phyloP scores from a whole-genome alignment of 2,888 invertebrate species.

The Hartigia nigra region DNA sequence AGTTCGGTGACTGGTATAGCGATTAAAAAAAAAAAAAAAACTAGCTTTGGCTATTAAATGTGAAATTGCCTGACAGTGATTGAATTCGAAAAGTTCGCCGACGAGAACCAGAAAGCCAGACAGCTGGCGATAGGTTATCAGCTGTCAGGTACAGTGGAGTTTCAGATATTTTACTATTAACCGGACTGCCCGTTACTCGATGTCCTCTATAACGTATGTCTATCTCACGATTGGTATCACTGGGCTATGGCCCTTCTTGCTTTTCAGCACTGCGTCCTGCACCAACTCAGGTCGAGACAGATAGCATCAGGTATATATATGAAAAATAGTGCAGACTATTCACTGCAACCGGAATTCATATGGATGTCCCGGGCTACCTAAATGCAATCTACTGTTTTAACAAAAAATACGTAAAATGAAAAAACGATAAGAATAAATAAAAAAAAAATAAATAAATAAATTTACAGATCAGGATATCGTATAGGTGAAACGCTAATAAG shows the following conservation, averaged over 20 bases:
- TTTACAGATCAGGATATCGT: background rate
- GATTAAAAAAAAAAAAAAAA: background rate
- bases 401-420: slow-evolving; percentile 10
- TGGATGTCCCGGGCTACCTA: background rate
- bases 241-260: background rate
- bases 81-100: background rate
- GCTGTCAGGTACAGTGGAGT: background rate
- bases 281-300: background rate
- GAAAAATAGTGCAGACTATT: background rate
- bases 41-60: background rate
- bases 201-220: background rate
- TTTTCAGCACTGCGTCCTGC: background rate
- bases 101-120: background rate
- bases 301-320: background rate
- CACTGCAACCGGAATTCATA: background rate
- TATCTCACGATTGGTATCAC: background rate
- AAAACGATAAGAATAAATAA: background rate
- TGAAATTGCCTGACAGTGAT: background rate
- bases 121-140: background rate
- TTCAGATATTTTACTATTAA: background rate
- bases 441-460: background rate
- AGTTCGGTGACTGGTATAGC: background rate
- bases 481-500: background rate
- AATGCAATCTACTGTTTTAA: slow-evolving; percentile 9
- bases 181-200: background rate